Evolutionary conservation across 2,888 invertebrate genomes (phyloP), one percentile per base, ranked within the genome.

Genomic region (Margaritifera margaritifera): DNA sequence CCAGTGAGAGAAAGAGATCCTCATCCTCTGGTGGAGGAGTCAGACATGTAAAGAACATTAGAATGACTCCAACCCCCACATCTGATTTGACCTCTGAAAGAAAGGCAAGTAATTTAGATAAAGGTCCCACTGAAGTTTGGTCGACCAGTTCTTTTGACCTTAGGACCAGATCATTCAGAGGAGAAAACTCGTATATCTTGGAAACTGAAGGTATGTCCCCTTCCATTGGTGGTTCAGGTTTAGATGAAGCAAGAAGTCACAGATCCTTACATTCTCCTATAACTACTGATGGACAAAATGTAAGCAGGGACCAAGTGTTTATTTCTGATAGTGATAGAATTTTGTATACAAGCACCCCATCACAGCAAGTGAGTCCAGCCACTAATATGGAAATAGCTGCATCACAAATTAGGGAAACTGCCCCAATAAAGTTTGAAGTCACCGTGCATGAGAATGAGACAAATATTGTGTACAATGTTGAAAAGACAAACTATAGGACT

Each of bases 401-500:
- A 42, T 42, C 42, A 20, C 62, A 69, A 50, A 53, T 71, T 24
- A 71, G 70, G 25, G 50, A 53, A 24, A 65, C 66, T 27, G 60
- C 65, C 31, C 78, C 81, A n/a, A 74, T 83, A 2, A 78, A 71
- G 63, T 84, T 80, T 75, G 80, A 83, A 62, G 83, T 84, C 19
- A 82, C 81, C 24, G 72, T 86, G 20, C 83, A 82, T 72, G 79
- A 84, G 68, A 80, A 82, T 56, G 80, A 81, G 69, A 83, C 83
- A 19, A 84, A 84, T 65, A 75, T 84, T 56, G 57, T 74, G 53
- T 86, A 86, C 64, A 86, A 84, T 80, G 81, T 86, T 50, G 83
- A 80, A 52, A 83, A 80, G 53, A 84, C 83, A 55, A 85, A 86
- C 64, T 82, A 84, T 67, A 84, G 78, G 64, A 81, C 83, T 20